These are phyloP conservation scores for Orthosia gracilis DNA, from an alignment of 2,888 invertebrate genomes.

Conservation along the genomic window DNA sequence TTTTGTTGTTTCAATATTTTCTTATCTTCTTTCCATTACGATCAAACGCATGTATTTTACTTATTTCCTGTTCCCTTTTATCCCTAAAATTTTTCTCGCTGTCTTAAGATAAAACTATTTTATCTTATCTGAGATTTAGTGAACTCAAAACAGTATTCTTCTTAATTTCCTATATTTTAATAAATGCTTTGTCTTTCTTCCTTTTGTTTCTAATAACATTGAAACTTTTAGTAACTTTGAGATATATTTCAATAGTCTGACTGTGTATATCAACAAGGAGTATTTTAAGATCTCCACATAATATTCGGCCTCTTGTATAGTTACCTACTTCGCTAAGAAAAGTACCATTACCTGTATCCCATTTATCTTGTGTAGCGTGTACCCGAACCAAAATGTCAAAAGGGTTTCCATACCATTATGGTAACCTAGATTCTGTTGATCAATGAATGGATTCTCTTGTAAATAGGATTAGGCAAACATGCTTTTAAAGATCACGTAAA, in stretches of 20 bases:
- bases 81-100: conserved; percentile 10
- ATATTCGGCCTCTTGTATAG: not conserved
- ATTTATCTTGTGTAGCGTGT: not conserved
- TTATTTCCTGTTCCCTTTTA: conserved; percentile 35
- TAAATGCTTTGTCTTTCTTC: too few relatives aligned
- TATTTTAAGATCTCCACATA: not conserved
- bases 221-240: too few relatives aligned
- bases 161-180: not conserved
- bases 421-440: conserved; percentile 13
- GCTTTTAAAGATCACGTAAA: not conserved
- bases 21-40: conserved; percentile 11
- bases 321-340: not conserved
- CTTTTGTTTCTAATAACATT: too few relatives aligned
- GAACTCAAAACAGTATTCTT: not conserved
- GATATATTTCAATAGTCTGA: too few relatives aligned
- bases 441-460: not conserved
- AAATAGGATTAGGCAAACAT: conserved; percentile 6
- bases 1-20: conserved; percentile 9
- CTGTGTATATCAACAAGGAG: not conserved
- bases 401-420: conserved; percentile 9
- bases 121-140: conserved; percentile 8
- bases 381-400: conserved; percentile 3
- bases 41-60: not conserved
- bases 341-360: not conserved
- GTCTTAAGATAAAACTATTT: conserved; percentile 20